Base-by-base conservation (phyloP, 2,888 invertebrate species). In the Diarsia brunnea region DNA sequence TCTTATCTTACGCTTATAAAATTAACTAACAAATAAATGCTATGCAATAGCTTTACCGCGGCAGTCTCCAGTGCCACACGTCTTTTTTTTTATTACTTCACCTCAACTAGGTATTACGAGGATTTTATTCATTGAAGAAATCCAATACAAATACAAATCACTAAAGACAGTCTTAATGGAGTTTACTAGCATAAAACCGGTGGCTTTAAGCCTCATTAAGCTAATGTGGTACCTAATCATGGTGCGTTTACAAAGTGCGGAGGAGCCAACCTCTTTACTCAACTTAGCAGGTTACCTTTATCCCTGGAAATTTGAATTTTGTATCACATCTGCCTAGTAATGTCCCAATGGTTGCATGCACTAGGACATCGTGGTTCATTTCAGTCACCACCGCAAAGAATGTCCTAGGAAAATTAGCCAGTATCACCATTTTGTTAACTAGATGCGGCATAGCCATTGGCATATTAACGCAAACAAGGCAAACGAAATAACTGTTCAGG, bases 141-240 rank as follows among this genome's bases (percentile, higher is more conserved):
- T 27, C n/a, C 24, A 70, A 47, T 65, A 68, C 75, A 76, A 82
- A 81, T 71, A 68, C 3, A 55, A 43, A 77, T 53, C 43, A 49
- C 45, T 27, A 16, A 58, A 76, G 24, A 47, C 38, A 45, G 24
- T 11, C 31, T 12, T 67, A 81, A 79, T 75, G 51, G 75, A 75
- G 27, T 67, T 69, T 69, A 71, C 55, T 69, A 10, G 66, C 66
- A 83, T 75, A 85, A 80, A 85, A 82, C 73, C 69, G 72, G 84
- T 67, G 45, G 51, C 72, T 72, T 72, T 49, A 69, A 67, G 72
- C 66, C 72, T 81, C 81, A 82, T 81, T 81, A 67, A 14, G 69
- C 72, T 82, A 79, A 73, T 83, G 81, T 68, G 78, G 63, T 73
- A 72, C 47, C 47, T 68, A 78, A 73, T 78, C 63, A 68, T 63